Conservation (phyloP, 2,797 vertebrate genomes). For the Gobio occitaniae region DNA sequence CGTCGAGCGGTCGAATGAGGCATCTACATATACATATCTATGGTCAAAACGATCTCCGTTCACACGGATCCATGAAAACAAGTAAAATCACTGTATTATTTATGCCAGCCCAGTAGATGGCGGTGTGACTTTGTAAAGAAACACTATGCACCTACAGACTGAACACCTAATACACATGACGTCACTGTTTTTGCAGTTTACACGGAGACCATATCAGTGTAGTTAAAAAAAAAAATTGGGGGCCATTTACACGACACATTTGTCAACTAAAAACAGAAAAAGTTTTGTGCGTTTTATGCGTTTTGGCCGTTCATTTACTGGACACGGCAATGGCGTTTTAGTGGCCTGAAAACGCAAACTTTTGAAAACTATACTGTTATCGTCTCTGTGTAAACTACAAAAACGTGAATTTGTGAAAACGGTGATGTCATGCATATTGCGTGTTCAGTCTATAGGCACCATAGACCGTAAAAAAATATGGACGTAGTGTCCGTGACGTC, state of each 20-base stretch:
- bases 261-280: background rate
- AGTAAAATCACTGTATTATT: background rate
- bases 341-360: background rate
- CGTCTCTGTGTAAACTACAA: background rate
- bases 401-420: background rate
- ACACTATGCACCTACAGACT: background rate
- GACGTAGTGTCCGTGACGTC: too few species aligned
- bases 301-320: too few species aligned
- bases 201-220: background rate
- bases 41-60: too few species aligned
- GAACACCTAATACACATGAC: too few species aligned
- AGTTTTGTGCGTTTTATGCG: too few species aligned
- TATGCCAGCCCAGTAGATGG: background rate
- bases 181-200: background rate
- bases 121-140: background rate
- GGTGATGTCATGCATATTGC: background rate
- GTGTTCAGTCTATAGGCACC: background rate
- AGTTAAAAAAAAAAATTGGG: too few species aligned
- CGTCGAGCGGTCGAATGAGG: too few species aligned
- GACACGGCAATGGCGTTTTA: too few species aligned
- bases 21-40: too few species aligned
- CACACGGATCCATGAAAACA: too few species aligned
- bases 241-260: background rate
- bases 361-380: background rate
- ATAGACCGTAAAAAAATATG: too few species aligned